Base-by-base conservation (phyloP, 2,797 vertebrate genomes). In the Lateolabrax maculatus region DNA sequence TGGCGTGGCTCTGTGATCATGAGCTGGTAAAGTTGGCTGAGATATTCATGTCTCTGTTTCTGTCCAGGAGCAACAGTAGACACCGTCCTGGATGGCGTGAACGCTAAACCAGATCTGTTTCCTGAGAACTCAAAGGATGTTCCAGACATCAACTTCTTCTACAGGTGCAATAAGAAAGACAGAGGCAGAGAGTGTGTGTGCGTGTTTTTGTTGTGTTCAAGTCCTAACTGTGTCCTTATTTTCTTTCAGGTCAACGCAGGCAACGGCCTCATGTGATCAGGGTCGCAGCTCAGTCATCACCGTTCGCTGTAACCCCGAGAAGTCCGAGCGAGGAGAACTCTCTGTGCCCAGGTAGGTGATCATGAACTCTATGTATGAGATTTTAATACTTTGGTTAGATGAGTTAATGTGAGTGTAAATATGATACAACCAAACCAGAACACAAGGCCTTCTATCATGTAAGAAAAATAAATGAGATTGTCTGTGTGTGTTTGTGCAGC, bases 131-230 rank as follows among this genome's bases (percentile, higher is more conserved):
- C 89, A 27, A 95, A 88, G 61, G 94, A 94, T 80, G 77, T 96
- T 78, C 96, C 95, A 1, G 97, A 99, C 84, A 95, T 99, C n/a
- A 95, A 98, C 94, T 99, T 98, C 94, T 99, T 97, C 96, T 99
- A 97, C 93, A 97, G 96, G 98, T 99, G 94, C 88, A 31, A 52
- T 25, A 7, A 1, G 7, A 52, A 12, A 69, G 7, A 67, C 18
- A 25, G 21, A 56, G 9, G 9, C 3, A 4, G 3, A 44, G 37
- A 34, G 21, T 13, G 46, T n/a, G 27, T 62, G n/a, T n/a, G n/a
- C 75, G 27, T 9, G 25, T 12, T 41, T 48, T 21, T 41, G 18
- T 25, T 55, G 12, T n/a, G 5, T 65, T 46, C 43, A 6, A n/a
- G 34, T 64, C n/a, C 9, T 80, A 23, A 77, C 27, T 52, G 31